Conservation (phyloP, 2,888 invertebrate species). For the Podabrus alpinus region DNA sequence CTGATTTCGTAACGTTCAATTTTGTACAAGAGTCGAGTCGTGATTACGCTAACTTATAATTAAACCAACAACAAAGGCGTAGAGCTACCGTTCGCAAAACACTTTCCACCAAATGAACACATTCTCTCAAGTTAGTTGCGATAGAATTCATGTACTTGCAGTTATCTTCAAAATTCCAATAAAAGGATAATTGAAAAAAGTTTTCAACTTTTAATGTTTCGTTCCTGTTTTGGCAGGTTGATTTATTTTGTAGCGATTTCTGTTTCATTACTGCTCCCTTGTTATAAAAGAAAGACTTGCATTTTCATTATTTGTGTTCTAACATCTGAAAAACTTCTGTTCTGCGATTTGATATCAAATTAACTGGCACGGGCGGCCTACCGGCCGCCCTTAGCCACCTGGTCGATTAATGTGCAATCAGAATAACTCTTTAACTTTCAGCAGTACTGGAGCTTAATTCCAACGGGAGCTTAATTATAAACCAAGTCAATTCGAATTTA, state of each 20-base stretch:
- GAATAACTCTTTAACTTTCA: too few species aligned
- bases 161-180: slow-evolving; percentile 9
- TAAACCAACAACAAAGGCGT: slow-evolving; percentile 27
- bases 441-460: too few species aligned
- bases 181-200: slow-evolving; percentile 12
- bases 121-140: slow-evolving; percentile 19
- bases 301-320: background rate
- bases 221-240: background rate
- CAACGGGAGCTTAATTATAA: too few species aligned
- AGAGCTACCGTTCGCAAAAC: slow-evolving; percentile 29
- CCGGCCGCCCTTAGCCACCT: background rate
- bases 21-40: slow-evolving; percentile 17
- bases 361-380: background rate
- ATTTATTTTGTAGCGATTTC: background rate
- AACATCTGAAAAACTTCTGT: background rate
- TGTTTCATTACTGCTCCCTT: background rate
- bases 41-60: slow-evolving; percentile 29
- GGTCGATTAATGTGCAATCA: too few species aligned
- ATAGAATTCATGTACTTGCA: slow-evolving; percentile 15
- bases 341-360: background rate
- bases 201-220: slow-evolving; percentile 10
- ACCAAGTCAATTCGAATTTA: too few species aligned
- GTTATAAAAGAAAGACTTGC: background rate
- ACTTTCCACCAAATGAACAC: slow-evolving; percentile 27
- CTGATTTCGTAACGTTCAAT: slow-evolving; percentile 26